Evolutionary conservation across 2,113 vertebrate genomes (phyloP).

Genomic region (Drymodes brunneopygia): DNA sequence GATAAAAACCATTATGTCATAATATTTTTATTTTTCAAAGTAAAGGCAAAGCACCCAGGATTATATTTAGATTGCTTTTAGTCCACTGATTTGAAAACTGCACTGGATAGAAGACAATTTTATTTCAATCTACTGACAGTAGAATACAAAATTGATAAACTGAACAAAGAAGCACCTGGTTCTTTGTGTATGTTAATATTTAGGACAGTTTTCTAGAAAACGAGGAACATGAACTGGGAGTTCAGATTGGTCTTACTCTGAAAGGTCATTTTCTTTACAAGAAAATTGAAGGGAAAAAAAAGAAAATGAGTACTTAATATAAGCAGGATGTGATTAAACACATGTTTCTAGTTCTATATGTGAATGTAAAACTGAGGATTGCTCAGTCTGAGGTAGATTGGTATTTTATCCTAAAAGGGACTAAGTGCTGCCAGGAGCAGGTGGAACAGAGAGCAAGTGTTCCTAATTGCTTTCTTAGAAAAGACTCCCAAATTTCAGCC

Average conservation of each 20-base stretch:
- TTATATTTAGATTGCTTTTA: neutral
- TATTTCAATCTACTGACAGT: neutral
- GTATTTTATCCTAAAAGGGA: neutral
- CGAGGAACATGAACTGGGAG: neutral
- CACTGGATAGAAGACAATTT: neutral
- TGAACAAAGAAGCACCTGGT: neutral
- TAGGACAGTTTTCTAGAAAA: neutral
- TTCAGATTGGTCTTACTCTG: neutral
- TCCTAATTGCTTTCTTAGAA: neutral
- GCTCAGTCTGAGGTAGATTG: neutral
- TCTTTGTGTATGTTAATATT: neutral
- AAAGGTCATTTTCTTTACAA: neutral
- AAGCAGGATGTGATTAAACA: neutral
- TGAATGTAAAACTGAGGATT: neutral
- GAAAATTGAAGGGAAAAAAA: accelerated
- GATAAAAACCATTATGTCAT: neutral
- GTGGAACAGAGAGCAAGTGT: neutral
- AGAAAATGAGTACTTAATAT: neutral
- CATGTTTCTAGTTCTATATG: neutral
- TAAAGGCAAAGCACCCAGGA: neutral
- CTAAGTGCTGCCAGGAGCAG: neutral
- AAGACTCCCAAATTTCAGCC: neutral
- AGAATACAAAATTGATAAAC: neutral
- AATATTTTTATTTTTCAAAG: neutral
- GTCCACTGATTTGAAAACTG: neutral